phyloP scores from a whole-genome alignment of 1,140 invertebrate genomes.

The Drosophila tristis region DNA sequence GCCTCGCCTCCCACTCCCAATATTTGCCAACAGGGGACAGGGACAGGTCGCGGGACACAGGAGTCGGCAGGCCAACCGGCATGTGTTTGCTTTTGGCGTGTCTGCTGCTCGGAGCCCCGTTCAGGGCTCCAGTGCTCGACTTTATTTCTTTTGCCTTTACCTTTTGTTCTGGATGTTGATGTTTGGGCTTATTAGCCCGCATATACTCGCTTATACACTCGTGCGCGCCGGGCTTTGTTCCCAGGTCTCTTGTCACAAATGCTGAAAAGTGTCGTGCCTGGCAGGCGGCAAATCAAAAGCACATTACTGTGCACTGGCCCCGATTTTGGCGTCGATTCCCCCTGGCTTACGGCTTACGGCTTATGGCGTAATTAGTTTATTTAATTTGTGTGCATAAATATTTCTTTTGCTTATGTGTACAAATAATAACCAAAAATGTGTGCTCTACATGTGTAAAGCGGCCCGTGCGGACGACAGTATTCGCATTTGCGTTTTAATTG shows the following conservation, averaged over 20 bases:
- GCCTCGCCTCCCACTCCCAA: conserved; percentile 1
- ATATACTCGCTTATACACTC: conserved; percentile 5
- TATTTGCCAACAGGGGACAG: conserved; percentile 47
- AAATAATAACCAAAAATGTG: conserved; percentile 29
- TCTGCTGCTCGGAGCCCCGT: conserved; percentile 18
- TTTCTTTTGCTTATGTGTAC: conserved; percentile 23
- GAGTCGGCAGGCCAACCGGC: not conserved
- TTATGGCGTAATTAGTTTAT: conserved; percentile 71
- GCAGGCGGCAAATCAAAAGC: conserved; percentile 71
- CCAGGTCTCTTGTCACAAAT: conserved; percentile 22
- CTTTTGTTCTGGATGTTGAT: conserved; percentile 41
- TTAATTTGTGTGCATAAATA: conserved; percentile 62
- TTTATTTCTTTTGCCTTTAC: conserved; percentile 46
- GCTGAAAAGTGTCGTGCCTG: conserved; percentile 31
- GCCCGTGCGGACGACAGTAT: conserved; percentile 17
- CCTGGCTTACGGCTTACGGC: conserved; percentile 20
- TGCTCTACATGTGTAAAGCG: conserved; percentile 53
- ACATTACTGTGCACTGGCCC: conserved; percentile 59
- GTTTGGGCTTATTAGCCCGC: conserved; percentile 69
- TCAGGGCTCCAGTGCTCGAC: conserved; percentile 13
- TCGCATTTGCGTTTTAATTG: conserved; percentile 75
- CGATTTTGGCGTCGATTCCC: conserved; percentile 14
- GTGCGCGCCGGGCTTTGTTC: conserved; percentile 2
- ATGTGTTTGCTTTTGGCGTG: conserved; percentile 71
- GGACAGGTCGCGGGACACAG: too few relatives aligned